These are phyloP conservation scores for Pterophyllum scalare DNA, from an alignment of 2,113 vertebrate species.

Conservation along the genomic window DNA sequence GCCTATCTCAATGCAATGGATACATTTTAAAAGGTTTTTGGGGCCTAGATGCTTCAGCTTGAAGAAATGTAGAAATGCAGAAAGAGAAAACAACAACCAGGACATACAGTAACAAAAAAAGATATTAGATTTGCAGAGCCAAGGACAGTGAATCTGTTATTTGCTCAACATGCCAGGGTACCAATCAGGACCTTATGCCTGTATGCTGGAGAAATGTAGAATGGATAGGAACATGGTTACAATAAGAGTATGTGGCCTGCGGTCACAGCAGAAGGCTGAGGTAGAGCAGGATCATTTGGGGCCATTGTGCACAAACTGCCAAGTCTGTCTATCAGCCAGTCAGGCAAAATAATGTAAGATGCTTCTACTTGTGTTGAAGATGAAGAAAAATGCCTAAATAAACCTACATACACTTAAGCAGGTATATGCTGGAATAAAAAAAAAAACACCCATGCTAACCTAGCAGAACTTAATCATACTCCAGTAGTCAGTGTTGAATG, in stretches of 20 bases:
- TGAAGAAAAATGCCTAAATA: slow-evolving; percentile 3
- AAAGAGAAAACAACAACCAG: background rate
- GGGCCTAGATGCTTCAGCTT: background rate
- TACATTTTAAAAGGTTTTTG: background rate
- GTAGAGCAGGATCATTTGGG: slow-evolving; percentile 31
- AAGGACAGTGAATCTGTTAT: background rate
- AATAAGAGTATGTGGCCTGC: slow-evolving; percentile 22
- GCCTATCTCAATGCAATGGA: background rate
- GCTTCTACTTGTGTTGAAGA: slow-evolving; percentile 11
- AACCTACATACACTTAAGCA: background rate
- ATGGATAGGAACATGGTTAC: slow-evolving; percentile 5
- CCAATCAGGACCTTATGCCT: background rate
- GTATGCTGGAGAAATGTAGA: slow-evolving; percentile 8
- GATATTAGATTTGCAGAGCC: slow-evolving; percentile 6
- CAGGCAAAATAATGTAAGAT: slow-evolving; percentile 14
- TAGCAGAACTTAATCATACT: background rate
- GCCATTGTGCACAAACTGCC: slow-evolving; percentile 34
- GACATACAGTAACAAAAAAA: background rate
- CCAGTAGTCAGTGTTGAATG: background rate
- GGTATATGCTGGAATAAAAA: background rate
- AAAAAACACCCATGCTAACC: background rate
- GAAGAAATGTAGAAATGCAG: background rate
- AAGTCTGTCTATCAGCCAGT: slow-evolving; percentile 19
- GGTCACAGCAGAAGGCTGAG: slow-evolving; percentile 3
- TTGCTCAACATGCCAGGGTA: background rate